Conservation (phyloP, 2,113 vertebrate species). For the Typhlomys cinereus region DNA sequence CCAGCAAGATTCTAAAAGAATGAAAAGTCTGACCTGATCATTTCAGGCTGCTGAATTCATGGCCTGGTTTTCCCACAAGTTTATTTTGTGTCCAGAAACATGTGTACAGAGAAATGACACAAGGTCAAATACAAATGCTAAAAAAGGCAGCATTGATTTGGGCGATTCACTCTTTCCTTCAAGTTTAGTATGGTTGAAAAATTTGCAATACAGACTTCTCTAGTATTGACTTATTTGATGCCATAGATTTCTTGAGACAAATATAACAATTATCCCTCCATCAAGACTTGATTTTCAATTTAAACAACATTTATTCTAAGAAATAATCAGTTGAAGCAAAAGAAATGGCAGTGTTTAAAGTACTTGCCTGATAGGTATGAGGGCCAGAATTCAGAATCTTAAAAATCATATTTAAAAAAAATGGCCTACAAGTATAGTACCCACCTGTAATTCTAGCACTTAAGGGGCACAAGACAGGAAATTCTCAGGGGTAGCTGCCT, state of each 20-base stretch:
- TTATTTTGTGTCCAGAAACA: constrained; percentile 39
- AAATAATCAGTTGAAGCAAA: background rate
- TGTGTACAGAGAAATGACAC: constrained; percentile 43
- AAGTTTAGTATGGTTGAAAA: constrained; percentile 12
- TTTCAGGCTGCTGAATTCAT: constrained; percentile 46
- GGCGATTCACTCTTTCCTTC: constrained; percentile 26
- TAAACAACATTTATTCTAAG: constrained; percentile 11
- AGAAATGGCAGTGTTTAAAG: too few relatives aligned
- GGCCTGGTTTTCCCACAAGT: constrained; percentile 28
- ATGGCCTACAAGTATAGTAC: too few relatives aligned
- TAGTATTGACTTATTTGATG: background rate
- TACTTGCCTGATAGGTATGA: too few relatives aligned
- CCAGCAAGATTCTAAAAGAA: constrained; percentile 48
- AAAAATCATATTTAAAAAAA: too few relatives aligned
- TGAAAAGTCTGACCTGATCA: constrained; percentile 40
- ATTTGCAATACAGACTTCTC: constrained; percentile 28
- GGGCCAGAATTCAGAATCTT: too few relatives aligned
- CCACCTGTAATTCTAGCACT: too few relatives aligned
- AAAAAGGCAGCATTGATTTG: constrained; percentile 38
- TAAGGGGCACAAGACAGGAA: too few relatives aligned
- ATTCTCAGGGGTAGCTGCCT: too few relatives aligned
- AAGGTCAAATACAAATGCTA: constrained; percentile 62
- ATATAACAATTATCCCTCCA: background rate
- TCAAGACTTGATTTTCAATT: background rate
- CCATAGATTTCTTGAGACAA: constrained; percentile 38